Conservation (phyloP, 2,797 vertebrate species). For the Agapornis canus region DNA sequence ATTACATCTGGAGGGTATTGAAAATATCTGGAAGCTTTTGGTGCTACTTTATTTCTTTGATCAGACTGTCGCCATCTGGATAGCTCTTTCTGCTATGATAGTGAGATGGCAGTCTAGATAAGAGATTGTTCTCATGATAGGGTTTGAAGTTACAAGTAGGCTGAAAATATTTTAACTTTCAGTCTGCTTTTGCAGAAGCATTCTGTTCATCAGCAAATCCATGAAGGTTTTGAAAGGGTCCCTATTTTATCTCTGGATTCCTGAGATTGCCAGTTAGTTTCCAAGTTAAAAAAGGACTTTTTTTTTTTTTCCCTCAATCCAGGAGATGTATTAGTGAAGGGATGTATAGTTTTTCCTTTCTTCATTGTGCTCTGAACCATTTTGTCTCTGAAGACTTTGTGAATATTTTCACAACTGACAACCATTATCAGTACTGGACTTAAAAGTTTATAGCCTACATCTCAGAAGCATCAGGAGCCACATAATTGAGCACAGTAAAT, state of each 20-base stretch:
- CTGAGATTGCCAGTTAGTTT: background rate
- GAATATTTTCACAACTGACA: background rate
- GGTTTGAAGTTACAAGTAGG: background rate
- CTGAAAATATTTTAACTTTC: background rate
- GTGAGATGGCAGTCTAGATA: background rate
- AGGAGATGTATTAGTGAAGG: background rate
- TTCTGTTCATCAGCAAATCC: background rate
- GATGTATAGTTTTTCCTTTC: background rate
- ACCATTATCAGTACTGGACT: background rate
- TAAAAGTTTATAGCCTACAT: background rate
- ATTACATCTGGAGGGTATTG: background rate
- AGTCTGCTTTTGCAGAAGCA: background rate
- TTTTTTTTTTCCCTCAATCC: background rate
- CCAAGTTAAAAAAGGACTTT: background rate
- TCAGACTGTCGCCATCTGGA: background rate
- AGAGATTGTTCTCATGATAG: background rate
- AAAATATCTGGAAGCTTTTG: background rate
- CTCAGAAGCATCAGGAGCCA: background rate
- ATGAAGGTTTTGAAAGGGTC: background rate
- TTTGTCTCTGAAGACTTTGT: background rate
- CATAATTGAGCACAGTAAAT: background rate
- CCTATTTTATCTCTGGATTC: background rate
- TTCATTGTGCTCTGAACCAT: background rate
- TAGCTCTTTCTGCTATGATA: background rate
- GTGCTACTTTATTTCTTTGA: background rate